Base-by-base conservation (phyloP, 1,140 invertebrate species). In the Medauroidea extradentata region DNA sequence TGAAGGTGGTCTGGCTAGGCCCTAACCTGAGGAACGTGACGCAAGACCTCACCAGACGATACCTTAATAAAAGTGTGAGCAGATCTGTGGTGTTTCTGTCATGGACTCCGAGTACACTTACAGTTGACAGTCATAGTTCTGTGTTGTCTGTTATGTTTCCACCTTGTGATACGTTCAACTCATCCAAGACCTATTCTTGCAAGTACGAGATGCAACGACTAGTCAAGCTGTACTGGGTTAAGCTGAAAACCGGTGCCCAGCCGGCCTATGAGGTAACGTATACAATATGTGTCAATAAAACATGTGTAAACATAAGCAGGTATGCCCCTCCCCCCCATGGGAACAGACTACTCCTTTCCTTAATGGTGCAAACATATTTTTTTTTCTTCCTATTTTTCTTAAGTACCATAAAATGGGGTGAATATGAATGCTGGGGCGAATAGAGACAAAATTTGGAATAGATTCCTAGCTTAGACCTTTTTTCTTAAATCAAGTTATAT, bases 1-100 rank as follows among this genome's bases (percentile, higher is more conserved):
- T 85, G 0, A 81, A 80, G 64, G 79, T 88, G 0, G 67, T 79
- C n/a, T 88, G 85, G 85, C 67, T 89, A 1, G 86, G 85, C 3
- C 65, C 76, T 0, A 74, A 83, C 58, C 71, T 87, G 24, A 74
- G 73, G 51, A 48, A 71, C 7, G 71, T 83, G 0, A 73, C 79
- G 0, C 67, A 78, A 25, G 67, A 72, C 29, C 64, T 84, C 38
- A 75, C 74, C 3, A 63, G 65, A 3, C 69, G 71, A 38, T 76
- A 75, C 58, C 38, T 64, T 7, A 16, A 64, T 24, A 25, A 66
- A n/a, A 27, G 42, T 24, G 62, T n/a, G 42, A 53, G 52, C 59
- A 53, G 75, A 27, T 83, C 81, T 18, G 66, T 87, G 39, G 67
- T 89, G 2, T 81, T 90, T 44, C 76, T 90, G 43, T 80, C 81